These are phyloP conservation scores for Diadegma fenestrale DNA, from an alignment of 2,888 invertebrate species.

Conservation along the genomic window DNA sequence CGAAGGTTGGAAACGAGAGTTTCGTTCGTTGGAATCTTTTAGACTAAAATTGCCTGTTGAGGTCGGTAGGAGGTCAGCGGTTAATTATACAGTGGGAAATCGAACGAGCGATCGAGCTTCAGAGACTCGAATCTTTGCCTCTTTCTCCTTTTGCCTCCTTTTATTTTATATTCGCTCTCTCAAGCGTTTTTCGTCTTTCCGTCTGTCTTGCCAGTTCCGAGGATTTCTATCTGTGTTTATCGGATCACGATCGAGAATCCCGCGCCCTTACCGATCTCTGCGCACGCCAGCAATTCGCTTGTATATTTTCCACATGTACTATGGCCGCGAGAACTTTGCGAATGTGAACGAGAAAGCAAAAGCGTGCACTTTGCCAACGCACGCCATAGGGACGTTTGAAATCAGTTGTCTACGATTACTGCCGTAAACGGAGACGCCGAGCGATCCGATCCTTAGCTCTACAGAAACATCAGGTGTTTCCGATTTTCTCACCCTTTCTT, in stretches of 20 bases:
- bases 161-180: constrained; percentile 32
- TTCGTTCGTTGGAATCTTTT: constrained; percentile 68
- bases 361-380: constrained; percentile 54
- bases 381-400: constrained; percentile 65
- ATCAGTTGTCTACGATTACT: constrained; percentile 67
- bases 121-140: constrained; percentile 10
- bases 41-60: constrained; percentile 80
- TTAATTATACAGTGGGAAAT: constrained; percentile 82
- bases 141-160: neutral
- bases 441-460: constrained; percentile 43
- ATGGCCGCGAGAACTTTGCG: constrained; percentile 37
- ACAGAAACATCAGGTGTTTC: constrained; percentile 48
- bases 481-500: neutral
- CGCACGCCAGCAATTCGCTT: constrained; percentile 50
- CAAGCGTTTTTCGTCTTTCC: constrained; percentile 44
- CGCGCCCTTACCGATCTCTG: constrained; percentile 56
- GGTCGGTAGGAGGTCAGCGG: constrained; percentile 82
- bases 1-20: constrained; percentile 63
- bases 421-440: constrained; percentile 39
- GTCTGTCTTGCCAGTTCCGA: constrained; percentile 60
- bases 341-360: constrained; percentile 26
- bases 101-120: constrained; percentile 64
- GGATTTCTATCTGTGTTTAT: constrained; percentile 83
- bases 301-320: constrained; percentile 22
- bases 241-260: constrained; percentile 79